Evolutionary conservation across 2,113 vertebrate genomes (phyloP), one percentile per base, ranked within the genome.

Genomic region (Myotis yumanensis): DNA sequence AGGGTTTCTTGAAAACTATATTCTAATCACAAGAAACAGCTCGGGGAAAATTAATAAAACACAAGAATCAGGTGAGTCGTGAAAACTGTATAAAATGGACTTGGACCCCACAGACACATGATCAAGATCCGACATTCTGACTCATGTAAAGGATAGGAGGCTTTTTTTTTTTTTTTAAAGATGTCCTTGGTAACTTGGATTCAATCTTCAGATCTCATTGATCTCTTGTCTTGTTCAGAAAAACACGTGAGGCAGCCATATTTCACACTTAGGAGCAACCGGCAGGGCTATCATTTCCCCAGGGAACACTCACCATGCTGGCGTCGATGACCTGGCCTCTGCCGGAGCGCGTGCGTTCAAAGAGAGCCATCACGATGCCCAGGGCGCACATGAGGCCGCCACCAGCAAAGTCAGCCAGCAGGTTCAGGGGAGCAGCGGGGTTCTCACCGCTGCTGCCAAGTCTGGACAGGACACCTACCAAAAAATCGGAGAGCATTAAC

Each of bases 381-480:
- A 99, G 11, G 0, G 99, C 97, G 4, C 99, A 99, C 57, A 98
- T 98, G 11, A 99, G 98, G 46, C 99, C 98, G 0, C 99, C 99
- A 0, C 99, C 99, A 52, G 98, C 99, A 88, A 99, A 99, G 98
- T 99, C 99, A n/a, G 99, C 99, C 83, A 99, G 48, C 91, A 99
- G 98, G 94, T 99, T 99, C 84, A 99, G 0, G 0, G 99, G 99
- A 7, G 99, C 97, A 0, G 97, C 98, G 0, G 99, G 99, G 85
- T 99, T 99, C 97, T 99, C 99, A 12, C 95, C 92, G 22, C 98
- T 98, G 46, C 98, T 98, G 91, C 99, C 99, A 95, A 99, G 95
- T 92, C 98, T 99, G 25, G 99, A 99, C 51, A 99, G 96, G 80
- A 99, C 98, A 90, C 99, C 99, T 99, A 92, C 1, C 18, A 94